Percentiles rank a stretch among this genome's conserved stretches.
Evolutionary conservation across 2,113 vertebrate species (phyloP).

Genomic region (Speoplatyrhinus poulsoni): DNA sequence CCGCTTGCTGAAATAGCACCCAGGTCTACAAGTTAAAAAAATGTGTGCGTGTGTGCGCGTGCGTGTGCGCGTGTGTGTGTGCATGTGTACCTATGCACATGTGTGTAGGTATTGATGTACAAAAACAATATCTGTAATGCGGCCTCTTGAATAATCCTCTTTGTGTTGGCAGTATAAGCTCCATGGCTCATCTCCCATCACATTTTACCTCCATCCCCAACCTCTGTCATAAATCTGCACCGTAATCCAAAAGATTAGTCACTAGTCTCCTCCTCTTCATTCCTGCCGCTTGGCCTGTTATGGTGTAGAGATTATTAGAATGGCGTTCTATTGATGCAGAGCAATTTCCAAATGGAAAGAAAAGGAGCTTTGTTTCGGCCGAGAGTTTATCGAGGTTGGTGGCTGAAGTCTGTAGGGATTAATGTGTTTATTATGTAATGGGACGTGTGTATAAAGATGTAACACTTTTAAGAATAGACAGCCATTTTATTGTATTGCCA

Average conservation of each 20-base stretch:
- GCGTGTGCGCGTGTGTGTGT: neutral
- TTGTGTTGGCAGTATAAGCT: constrained; percentile 61
- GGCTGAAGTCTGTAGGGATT: constrained; percentile 32
- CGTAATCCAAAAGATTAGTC: constrained; percentile 72
- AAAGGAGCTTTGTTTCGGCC: constrained; percentile 1
- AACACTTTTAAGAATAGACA: too few species aligned
- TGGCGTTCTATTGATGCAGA: constrained; percentile 31
- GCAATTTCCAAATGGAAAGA: constrained; percentile 63
- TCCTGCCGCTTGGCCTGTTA: constrained; percentile 16
- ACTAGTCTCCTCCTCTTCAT: constrained; percentile 49
- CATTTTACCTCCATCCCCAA: constrained; percentile 65
- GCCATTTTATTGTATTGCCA: neutral
- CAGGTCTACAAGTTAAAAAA: too few species aligned
- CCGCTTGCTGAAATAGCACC: too few species aligned
- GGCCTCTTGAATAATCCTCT: constrained; percentile 66
- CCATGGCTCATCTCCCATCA: constrained; percentile 66
- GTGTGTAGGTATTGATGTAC: neutral
- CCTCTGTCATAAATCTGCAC: constrained; percentile 71
- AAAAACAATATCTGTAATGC: constrained; percentile 69
- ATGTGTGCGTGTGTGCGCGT: neutral
- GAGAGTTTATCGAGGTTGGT: constrained; percentile 12
- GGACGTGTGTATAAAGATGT: constrained; percentile 3
- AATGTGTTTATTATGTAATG: constrained; percentile 47
- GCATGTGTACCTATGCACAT: neutral
- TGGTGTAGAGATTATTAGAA: constrained; percentile 53